A percentile compares a stretch with the other conserved stretches of the same genome.
Conservation (phyloP, 2,797 vertebrate species). For the Emys orbicularis region DNA sequence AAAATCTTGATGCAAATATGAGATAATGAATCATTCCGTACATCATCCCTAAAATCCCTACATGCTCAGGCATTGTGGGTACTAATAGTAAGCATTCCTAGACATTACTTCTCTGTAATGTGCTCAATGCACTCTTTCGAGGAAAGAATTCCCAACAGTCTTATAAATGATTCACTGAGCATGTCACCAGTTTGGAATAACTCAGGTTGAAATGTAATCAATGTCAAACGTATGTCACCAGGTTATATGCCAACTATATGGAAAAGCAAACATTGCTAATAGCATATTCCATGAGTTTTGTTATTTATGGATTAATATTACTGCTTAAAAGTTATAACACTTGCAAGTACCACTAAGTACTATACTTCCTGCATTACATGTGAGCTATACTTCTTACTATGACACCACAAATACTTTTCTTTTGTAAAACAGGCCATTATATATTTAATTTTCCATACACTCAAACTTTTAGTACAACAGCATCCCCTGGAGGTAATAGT, state of each 20-base stretch:
- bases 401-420: background rate
- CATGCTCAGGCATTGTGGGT: background rate
- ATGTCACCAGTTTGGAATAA: background rate
- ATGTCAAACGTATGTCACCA: background rate
- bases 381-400: background rate
- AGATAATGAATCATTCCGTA: background rate
- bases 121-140: background rate
- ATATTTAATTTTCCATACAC: background rate
- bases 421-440: background rate
- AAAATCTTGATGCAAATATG: fast-evolving
- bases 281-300: background rate
- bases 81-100: background rate
- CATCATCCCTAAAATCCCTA: background rate
- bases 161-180: background rate
- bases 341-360: background rate
- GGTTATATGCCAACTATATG: background rate
- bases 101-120: background rate
- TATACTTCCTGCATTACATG: background rate
- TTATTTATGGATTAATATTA: background rate
- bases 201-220: background rate
- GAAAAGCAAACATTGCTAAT: background rate
- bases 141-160: background rate
- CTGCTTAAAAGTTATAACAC: background rate
- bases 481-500: conserved; percentile 74
- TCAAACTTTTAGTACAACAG: conserved; percentile 72